Evolutionary conservation across 1,140 invertebrate genomes (phyloP).

Genomic region (Berghia stephanieae): DNA sequence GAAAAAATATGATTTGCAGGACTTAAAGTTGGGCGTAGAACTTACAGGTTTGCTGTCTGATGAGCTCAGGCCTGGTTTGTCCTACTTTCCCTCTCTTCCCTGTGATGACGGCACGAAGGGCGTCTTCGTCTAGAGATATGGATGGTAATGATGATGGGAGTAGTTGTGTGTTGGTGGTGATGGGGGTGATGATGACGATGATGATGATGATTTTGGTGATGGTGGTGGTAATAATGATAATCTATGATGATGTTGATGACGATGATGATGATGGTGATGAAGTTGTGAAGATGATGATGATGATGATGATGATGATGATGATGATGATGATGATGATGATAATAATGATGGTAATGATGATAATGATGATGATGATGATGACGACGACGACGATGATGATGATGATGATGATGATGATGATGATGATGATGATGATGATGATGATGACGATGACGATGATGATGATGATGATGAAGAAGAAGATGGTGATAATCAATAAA

Average conservation of each 20-base stretch:
- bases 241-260: no score
- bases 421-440: constrained; percentile 15
- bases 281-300: not conserved
- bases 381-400: not conserved
- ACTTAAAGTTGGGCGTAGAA: no score
- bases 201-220: no score
- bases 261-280: constrained; percentile 4
- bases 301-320: constrained; percentile 1
- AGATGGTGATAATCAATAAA: not conserved
- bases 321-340: not conserved
- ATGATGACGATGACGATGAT: not conserved
- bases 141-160: not conserved
- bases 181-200: no score
- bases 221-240: no score
- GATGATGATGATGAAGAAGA: constrained; percentile 1
- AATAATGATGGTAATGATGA: not conserved
- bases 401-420: constrained; percentile 3
- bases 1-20: no score
- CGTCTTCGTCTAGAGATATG: not conserved
- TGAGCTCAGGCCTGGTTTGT: no score
- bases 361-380: not conserved
- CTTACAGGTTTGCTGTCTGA: no score
- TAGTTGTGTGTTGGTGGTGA: no score
- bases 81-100: no score
- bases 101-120: not conserved